Evolutionary conservation across 2,888 invertebrate species (phyloP), one percentile per base, ranked within the genome.

Genomic region (Saturnia pavonia): DNA sequence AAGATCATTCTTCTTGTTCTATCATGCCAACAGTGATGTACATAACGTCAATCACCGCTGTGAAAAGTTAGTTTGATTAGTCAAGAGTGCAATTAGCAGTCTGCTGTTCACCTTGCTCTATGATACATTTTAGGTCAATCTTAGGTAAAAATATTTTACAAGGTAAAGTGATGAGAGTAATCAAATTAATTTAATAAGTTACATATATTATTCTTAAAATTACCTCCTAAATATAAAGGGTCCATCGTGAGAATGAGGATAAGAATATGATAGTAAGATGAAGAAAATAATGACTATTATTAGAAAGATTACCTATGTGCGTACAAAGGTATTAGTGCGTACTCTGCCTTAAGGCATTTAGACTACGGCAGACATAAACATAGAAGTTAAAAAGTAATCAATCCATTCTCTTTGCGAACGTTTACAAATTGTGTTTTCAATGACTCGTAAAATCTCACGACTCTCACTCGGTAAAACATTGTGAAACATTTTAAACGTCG

Each of bases 301-400:
- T 60, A 60, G 8, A 27, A 27, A 22, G 54, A n/a, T 34, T 22
- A 27, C 57, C 25, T 60, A 27, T 27, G 12, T 27, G 12, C 27
- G 57, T 60, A 60, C 14, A 27, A 27, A 60, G 57, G 57, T 60
- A 60, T 60, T 16, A 11, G 57, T 60, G 27, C 25, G 27, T 60
- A 60, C 57, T 60, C 12, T 27, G 27, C 57, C 57, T 60, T 60
- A 60, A 87, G 91, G 90, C 90, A 79, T 80, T 85, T 85, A 83
- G 76, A 82, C 82, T 86, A 83, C 85, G 80, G 81, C 81, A 79
- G 87, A 83, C 86, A 88, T 91, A 90, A 90, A 91, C 89, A 87
- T 86, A 86, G 86, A 91, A 91, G 88, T 93, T 92, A 91, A 92
- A 92, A 93, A 91, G 91, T 89, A 90, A 93, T 92, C 91, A 92